Conservation (phyloP, 2,113 vertebrate genomes). For the Amphiprion percula region DNA sequence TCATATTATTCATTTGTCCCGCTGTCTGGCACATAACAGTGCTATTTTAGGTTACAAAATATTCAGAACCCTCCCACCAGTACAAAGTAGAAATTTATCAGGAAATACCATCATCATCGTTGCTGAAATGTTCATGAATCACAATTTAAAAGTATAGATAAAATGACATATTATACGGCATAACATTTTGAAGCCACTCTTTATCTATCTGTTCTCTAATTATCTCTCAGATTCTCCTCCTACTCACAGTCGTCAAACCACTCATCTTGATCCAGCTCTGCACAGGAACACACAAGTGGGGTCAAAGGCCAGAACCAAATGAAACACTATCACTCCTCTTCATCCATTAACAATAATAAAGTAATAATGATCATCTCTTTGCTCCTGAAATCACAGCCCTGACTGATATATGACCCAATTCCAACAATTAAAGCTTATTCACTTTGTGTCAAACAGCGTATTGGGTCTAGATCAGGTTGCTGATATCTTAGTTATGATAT, state of each 20-base stretch:
- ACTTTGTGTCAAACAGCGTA: slow-evolving; percentile 37
- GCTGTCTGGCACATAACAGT: no score
- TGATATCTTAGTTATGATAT: slow-evolving; percentile 42
- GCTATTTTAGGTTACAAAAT: background rate
- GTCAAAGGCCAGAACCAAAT: slow-evolving; percentile 67
- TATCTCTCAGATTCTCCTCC: slow-evolving; percentile 72
- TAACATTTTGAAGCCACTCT: slow-evolving; percentile 23
- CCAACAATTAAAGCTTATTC: slow-evolving; percentile 55
- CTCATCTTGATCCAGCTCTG: slow-evolving; percentile 77
- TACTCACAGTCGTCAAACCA: slow-evolving; percentile 67
- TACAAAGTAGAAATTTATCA: no score
- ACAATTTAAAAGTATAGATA: background rate
- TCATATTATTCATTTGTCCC: no score
- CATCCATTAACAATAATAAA: slow-evolving; percentile 69
- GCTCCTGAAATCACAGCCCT: slow-evolving; percentile 54
- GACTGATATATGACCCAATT: slow-evolving; percentile 56
- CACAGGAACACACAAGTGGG: slow-evolving; percentile 58
- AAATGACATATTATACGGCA: slow-evolving; percentile 7
- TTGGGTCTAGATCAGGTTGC: slow-evolving; percentile 26
- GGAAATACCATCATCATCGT: background rate
- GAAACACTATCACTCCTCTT: slow-evolving; percentile 76
- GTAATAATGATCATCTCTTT: slow-evolving; percentile 64
- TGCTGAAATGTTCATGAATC: background rate
- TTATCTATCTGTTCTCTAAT: slow-evolving; percentile 61
- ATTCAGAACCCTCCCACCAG: background rate